phyloP scores from a whole-genome alignment of 2,113 vertebrate genomes.

The Prietella phreatophila region DNA sequence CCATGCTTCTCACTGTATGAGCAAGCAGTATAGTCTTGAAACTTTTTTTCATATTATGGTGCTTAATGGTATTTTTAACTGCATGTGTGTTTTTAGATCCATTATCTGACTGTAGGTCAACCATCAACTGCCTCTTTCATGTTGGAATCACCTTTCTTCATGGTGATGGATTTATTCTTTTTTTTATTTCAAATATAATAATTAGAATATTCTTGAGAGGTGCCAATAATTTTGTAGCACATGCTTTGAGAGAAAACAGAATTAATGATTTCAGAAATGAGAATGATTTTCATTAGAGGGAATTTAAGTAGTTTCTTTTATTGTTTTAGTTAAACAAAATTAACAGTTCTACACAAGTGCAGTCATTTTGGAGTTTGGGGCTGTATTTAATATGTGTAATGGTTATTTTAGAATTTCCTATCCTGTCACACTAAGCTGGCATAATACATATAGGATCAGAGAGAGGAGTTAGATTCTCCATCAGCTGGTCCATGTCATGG shows the following conservation, averaged over 20 bases:
- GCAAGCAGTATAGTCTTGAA: background rate
- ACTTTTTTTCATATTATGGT: background rate
- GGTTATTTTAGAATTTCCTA: background rate
- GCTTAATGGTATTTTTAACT: background rate
- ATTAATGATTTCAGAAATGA: background rate
- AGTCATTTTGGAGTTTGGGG: background rate
- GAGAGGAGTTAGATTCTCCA: background rate
- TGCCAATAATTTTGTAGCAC: background rate
- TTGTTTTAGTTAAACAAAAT: background rate
- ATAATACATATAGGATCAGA: background rate
- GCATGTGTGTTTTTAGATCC: background rate
- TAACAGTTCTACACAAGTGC: background rate
- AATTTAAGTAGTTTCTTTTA: background rate
- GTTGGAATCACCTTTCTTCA: background rate
- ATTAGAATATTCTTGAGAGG: background rate
- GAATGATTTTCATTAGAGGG: background rate
- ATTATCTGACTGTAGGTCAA: background rate
- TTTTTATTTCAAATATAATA: background rate
- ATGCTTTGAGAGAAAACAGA: background rate
- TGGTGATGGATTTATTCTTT: background rate
- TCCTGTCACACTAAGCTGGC: background rate
- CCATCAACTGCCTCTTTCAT: background rate
- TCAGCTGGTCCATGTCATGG: constrained; percentile 45
- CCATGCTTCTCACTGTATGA: background rate
- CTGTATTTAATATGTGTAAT: background rate